These are phyloP conservation scores for Zaprionus ornatus DNA, from an alignment of 1,140 invertebrate species.

Conservation along the genomic window DNA sequence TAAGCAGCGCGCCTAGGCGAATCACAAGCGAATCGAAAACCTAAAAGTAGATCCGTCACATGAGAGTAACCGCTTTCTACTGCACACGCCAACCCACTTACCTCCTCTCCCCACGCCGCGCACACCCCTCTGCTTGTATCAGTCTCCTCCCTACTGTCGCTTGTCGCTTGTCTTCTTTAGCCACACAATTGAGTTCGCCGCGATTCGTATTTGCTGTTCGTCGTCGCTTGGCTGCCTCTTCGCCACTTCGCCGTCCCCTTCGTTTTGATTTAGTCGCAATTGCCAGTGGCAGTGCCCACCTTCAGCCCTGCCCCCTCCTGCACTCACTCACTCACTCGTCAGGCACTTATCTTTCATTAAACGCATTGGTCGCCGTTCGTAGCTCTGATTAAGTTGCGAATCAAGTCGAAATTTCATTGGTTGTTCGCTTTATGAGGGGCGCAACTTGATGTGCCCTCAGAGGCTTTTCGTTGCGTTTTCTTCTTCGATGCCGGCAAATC, in stretches of 20 bases:
- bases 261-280: conserved; percentile 36
- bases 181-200: conserved; percentile 66
- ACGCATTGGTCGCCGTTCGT: conserved; percentile 43
- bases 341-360: conserved; percentile 61
- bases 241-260: conserved; percentile 14
- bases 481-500: conserved; percentile 57
- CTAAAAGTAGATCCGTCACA: conserved; percentile 16
- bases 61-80: neutral
- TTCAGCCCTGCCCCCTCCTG: neutral
- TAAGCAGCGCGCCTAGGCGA: conserved; percentile 64
- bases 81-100: neutral
- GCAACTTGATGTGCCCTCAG: neutral
- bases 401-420: conserved; percentile 51
- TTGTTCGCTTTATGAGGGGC: conserved; percentile 14
- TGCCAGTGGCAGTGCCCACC: neutral
- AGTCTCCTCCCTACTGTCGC: conserved; percentile 1
- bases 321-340: neutral
- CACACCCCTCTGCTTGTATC: neutral
- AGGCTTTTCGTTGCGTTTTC: neutral
- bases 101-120: neutral
- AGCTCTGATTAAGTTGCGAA: conserved; percentile 57
- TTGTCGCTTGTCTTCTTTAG: conserved; percentile 30
- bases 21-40: conserved; percentile 50
- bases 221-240: conserved; percentile 50
- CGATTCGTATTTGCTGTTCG: conserved; percentile 68